Evolutionary conservation across 2,888 invertebrate species (phyloP).

Genomic region (Amorpha juglandis): DNA sequence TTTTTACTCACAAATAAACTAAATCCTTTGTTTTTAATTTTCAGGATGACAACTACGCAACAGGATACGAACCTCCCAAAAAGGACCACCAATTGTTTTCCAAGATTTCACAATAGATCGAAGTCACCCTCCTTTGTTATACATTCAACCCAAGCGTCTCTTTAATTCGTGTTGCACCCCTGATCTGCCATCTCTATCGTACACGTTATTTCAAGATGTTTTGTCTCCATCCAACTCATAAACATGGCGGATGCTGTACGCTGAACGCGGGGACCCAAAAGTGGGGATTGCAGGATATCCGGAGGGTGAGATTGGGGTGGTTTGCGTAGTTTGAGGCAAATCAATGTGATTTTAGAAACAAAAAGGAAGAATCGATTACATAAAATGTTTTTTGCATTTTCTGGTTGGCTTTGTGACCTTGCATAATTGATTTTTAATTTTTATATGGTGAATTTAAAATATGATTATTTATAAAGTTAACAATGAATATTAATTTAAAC

Average conservation of each 20-base stretch:
- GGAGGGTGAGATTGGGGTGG: constrained; percentile 65
- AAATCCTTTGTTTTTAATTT: constrained; percentile 15
- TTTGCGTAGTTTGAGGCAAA: constrained; percentile 62
- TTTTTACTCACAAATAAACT: not conserved
- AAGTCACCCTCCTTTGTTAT: constrained; percentile 58
- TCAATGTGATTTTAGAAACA: constrained; percentile 64
- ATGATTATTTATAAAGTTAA: no score
- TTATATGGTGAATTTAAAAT: no score
- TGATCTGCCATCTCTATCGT: constrained; percentile 42
- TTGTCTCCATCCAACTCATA: constrained; percentile 44
- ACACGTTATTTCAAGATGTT: constrained; percentile 25
- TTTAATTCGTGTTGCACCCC: constrained; percentile 63
- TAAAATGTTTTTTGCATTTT: constrained; percentile 36
- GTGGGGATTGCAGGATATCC: constrained; percentile 56
- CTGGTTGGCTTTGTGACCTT: not conserved
- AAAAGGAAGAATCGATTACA: constrained; percentile 58
- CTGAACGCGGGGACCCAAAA: constrained; percentile 49
- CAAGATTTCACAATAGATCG: constrained; percentile 36
- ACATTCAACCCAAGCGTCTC: constrained; percentile 59
- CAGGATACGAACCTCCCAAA: not conserved
- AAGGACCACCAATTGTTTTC: constrained; percentile 24
- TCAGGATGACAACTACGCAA: constrained; percentile 21
- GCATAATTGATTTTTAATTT: not conserved
- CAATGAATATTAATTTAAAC: no score
- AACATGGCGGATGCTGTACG: constrained; percentile 78